Base-by-base conservation (phyloP, 2,113 vertebrate genomes). In the Neotragus moschatus region DNA sequence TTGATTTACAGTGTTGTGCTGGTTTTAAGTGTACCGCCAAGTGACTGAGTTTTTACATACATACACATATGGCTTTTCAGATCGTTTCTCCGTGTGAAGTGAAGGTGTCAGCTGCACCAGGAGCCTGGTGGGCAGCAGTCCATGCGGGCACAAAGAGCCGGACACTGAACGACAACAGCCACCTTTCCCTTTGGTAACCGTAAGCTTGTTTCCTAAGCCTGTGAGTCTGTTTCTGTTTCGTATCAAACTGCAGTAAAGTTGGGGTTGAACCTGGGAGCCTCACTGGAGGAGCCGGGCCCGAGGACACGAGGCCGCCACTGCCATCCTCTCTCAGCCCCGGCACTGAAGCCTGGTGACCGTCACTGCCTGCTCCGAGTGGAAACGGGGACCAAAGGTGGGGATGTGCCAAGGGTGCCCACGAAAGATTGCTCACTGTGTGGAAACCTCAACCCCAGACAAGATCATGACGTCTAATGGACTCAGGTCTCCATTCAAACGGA, bases 211-310 rank as follows among this genome's bases (percentile, higher is more conserved):
- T 80, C 51, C 77, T 17, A 30, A 49, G 75, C 33, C 45, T 51
- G 10, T 21, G 1, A 19, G 77, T 21, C 45, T 80, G 45, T 3
- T 33, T 33, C 28, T 33, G 77, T 33, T 51, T 33, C 19, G 10
- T 33, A n/a, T 84, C 75, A 84, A 53, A 30, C 3, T 43, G 21
- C 19, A 25, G 43, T 58, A 73, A 17, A 49, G 81, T 26, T 4
- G 43, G 66, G 19, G 15, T 0, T 9, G 39, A 33, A 49, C 21
- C 39, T 61, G 30, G 47, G 43, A 61, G 49, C 66, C 19, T 39
- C 33, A 0, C 0, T 6, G 6, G n/a, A 33, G 36, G 6, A 39
- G 1, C 8, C 1, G 1, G 15, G 2, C 2, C 25, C 26, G 2
- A 47, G 63, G 16, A 9, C 58, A 11, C 0, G 0, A 49, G 9